Conservation (phyloP, 2,797 vertebrate species). For the Dallia pectoralis region DNA sequence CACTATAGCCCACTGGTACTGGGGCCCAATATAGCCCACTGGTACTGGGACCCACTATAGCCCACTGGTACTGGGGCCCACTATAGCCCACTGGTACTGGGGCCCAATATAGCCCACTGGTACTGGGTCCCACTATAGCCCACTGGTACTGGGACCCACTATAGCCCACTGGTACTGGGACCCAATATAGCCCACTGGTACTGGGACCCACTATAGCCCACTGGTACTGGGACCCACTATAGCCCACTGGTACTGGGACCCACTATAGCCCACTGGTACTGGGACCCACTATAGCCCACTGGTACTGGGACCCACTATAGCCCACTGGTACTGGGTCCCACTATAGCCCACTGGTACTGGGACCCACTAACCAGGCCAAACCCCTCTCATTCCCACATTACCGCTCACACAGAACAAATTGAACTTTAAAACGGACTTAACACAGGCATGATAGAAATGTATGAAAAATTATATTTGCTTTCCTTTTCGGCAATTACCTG, state of each 20-base stretch:
- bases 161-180: not conserved
- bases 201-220: not conserved
- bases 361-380: not conserved
- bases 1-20: not conserved
- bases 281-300: not conserved
- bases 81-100: not conserved
- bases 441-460: not conserved
- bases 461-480: constrained; percentile 29
- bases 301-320: not conserved
- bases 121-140: not conserved
- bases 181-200: not conserved
- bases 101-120: not conserved
- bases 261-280: not conserved
- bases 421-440: not conserved
- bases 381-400: not conserved
- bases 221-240: not conserved
- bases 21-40: not conserved
- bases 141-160: not conserved
- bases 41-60: not conserved
- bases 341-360: not conserved
- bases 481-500: constrained; percentile 66
- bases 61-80: not conserved
- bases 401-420: not conserved
- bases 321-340: not conserved
- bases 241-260: not conserved